Evolutionary conservation across 2,797 vertebrate genomes (phyloP).

Genomic region (Varecia variegata): DNA sequence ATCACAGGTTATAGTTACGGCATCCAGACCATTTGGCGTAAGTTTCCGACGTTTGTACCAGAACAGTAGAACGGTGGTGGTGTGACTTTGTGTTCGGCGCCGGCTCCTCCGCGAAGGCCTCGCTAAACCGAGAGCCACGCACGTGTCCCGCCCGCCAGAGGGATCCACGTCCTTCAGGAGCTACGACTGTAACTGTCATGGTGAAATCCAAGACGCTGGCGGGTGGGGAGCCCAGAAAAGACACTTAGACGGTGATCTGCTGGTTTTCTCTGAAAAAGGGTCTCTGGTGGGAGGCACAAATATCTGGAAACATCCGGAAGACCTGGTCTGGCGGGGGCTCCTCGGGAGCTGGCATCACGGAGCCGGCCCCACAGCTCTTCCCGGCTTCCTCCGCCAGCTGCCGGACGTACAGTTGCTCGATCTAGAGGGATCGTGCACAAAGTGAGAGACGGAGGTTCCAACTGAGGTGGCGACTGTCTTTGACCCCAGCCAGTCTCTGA

Average conservation of each 20-base stretch:
- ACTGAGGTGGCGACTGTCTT: fast-evolving
- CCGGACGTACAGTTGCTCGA: constrained; percentile 85
- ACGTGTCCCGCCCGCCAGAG: neutral
- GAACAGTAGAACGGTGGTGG: neutral
- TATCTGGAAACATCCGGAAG: constrained; percentile 94
- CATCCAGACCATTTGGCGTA: too few relatives aligned
- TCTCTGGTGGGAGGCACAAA: constrained; percentile 92
- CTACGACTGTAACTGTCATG: neutral
- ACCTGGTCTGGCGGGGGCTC: constrained; percentile 90
- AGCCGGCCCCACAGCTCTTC: constrained; percentile 83
- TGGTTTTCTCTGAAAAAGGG: constrained; percentile 87
- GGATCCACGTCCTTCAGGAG: neutral
- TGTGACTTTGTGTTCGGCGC: fast-evolving
- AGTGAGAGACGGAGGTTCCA: neutral
- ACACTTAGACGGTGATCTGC: constrained; percentile 85
- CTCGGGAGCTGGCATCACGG: constrained; percentile 85
- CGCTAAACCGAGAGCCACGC: neutral
- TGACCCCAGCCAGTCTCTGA: neutral
- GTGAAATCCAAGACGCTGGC: neutral
- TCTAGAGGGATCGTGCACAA: constrained; percentile 31
- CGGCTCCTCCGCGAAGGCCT: fast-evolving
- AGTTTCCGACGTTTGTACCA: neutral
- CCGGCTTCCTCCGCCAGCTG: constrained; percentile 90
- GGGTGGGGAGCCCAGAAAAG: fast-evolving
- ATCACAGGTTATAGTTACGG: neutral